Base-by-base conservation (phyloP, 1,140 invertebrate species). In the Formica selysi region DNA sequence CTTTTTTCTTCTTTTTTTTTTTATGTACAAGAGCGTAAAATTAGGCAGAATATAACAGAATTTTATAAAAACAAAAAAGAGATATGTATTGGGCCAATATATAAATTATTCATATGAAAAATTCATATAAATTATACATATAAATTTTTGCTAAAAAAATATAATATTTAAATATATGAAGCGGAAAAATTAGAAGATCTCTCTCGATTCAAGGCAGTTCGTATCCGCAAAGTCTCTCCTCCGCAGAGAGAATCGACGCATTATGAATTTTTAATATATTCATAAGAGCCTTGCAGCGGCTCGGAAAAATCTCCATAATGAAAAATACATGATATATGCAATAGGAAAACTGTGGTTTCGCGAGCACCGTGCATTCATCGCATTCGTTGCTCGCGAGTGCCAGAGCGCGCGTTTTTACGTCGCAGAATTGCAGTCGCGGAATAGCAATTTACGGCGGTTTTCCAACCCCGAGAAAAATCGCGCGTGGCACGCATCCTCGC, bases 401-500 rank as follows among this genome's bases (percentile, higher is more conserved):
- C 48, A 41, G 26, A 16, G 54, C 67, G 67, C 22, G 38, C 26
- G 7, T 62, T 73, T 74, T 74, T 83, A 54, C 79, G 68, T 48
- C 54, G 41, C 68, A 48, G 68, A 51, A 81, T 83, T 74, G 68
- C 79, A 38, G 13, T 61, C n/a, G 68, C 22, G 6, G 26, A 41
- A 44, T n/a, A n/a, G 48, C 7, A 32, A 44, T 54, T 73, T 51
- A n/a, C 26, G 5, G 19, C 38, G 36, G 8, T 22, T 51, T 38
- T 32, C 62, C 13, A 67, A 44, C 26, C 51, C 54, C 8, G 64
- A 59, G 51, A 59, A 81, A 80, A 71, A 73, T 61, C 79, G 26
- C 19, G 38, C 36, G 51, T 71, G 65, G 22, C 65, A 81, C 65
- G 67, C 67, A 81, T 73, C 13, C 68, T 26, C 8, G 68, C 79